Percentiles rank a stretch among this genome's conserved stretches.
phyloP scores from a whole-genome alignment of 2,797 vertebrate species.

The Scolopax bukidnonensis region DNA sequence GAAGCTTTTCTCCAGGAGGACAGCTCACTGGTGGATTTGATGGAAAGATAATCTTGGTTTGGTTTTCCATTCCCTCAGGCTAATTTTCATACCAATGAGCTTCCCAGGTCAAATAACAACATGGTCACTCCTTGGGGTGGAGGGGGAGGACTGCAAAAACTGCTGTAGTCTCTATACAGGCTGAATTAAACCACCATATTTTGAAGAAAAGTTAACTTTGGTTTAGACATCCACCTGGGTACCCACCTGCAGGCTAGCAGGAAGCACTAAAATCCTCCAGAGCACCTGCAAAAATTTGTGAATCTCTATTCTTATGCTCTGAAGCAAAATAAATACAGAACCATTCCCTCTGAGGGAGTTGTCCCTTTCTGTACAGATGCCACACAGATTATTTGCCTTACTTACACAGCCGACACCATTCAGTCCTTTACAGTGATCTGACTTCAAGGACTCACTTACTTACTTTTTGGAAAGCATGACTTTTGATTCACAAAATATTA shows the following conservation, averaged over 20 bases:
- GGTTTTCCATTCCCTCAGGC: not conserved
- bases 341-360: not conserved
- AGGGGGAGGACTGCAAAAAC: not conserved
- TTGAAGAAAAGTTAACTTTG: not conserved
- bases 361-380: not conserved
- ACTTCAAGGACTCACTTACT: not conserved
- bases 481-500: not conserved
- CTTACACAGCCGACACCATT: not conserved
- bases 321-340: not conserved
- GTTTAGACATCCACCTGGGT: accelerated
- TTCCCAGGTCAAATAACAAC: not conserved
- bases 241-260: not conserved
- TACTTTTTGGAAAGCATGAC: not conserved
- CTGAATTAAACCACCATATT: not conserved
- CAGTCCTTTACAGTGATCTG: not conserved
- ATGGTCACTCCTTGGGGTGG: accelerated
- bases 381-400: not conserved
- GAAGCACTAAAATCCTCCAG: not conserved
- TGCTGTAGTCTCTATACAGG: not conserved
- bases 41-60: not conserved
- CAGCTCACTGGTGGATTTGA: accelerated
- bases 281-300: not conserved
- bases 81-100: not conserved
- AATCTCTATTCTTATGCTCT: not conserved
- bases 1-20: not conserved